These are phyloP conservation scores for Rhinogobius similis DNA, from an alignment of 2,113 vertebrate genomes.

Conservation along the genomic window DNA sequence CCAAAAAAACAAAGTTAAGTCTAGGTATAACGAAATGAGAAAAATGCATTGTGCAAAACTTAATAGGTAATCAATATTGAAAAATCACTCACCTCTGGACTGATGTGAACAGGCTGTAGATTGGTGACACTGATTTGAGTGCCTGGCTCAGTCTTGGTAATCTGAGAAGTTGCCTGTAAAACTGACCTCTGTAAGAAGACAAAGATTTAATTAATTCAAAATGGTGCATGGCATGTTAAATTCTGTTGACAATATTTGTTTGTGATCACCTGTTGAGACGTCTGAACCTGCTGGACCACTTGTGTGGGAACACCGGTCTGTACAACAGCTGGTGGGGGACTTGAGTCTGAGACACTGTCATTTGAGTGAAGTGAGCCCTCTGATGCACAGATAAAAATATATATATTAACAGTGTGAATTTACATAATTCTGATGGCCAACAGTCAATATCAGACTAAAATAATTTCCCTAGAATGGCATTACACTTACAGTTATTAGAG, in stretches of 20 bases:
- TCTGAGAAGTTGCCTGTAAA: slow-evolving; percentile 85
- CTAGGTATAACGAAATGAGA: slow-evolving; percentile 21
- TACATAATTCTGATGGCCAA: background rate
- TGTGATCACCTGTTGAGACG: slow-evolving; percentile 84
- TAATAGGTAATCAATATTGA: background rate
- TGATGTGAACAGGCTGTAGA: slow-evolving; percentile 87
- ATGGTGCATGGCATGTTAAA: background rate
- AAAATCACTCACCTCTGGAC: slow-evolving; percentile 80
- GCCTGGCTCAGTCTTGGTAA: slow-evolving; percentile 83
- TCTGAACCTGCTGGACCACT: slow-evolving; percentile 90
- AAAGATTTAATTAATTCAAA: slow-evolving; percentile 7
- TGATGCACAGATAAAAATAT: slow-evolving; percentile 49
- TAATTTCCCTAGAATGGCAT: background rate
- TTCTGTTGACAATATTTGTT: background rate
- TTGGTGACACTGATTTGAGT: slow-evolving; percentile 86
- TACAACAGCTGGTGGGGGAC: slow-evolving; percentile 83
- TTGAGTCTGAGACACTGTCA: slow-evolving; percentile 87
- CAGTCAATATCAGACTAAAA: background rate
- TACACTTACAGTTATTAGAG: background rate
- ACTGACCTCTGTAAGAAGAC: slow-evolving; percentile 83
- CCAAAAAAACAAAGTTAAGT: slow-evolving; percentile 28
- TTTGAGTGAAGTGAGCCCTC: slow-evolving; percentile 89
- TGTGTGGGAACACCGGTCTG: slow-evolving; percentile 90
- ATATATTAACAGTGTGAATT: background rate
- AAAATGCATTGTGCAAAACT: slow-evolving; percentile 9